Evolutionary conservation across 2,797 vertebrate species (phyloP), one percentile per base, ranked within the genome.

Genomic region (Cossypha caffra): DNA sequence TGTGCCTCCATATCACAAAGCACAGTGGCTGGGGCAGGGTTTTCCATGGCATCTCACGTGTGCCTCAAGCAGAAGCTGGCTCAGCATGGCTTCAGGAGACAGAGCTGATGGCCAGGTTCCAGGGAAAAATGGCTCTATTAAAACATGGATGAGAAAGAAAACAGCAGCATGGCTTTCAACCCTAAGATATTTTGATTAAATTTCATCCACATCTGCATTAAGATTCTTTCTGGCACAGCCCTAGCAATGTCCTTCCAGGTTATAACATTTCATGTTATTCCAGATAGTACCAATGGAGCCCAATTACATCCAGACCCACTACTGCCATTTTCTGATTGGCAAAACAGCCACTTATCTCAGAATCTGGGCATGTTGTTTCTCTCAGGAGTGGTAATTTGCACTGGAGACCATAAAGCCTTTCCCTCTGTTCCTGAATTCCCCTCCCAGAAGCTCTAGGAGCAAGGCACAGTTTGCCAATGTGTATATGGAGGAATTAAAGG

Each of bases 161-260:
- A 55, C 26, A 73, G 51, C 47, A 81, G 33, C 5, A 12, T 16
- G 26, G 33, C 19, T 37, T 48, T 50, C 17, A 37, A 71, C 40
- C 29, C 35, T 87, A 50, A 87, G 77, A 52, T 63, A 55, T 57
- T 93, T 88, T 18, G 9, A 84, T 66, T 82, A 35, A 48, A 67
- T 71, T 59, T 87, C 17, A 54, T 42, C 40, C 52, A 85, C 21
- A 66, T 67, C 28, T 78, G 43, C 16, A 19, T 13, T 51, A 43
- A 63, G 43, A 48, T 35, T 57, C 67, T 51, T 73, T 85, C 81
- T 87, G 81, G 81, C 52, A 89, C 33, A 82, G 26, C 15, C 8
- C 18, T 45, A 24, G 54, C 38, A 28, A 38, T 1, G 4, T 55
- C 31, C 25, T 93, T 94, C 86, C 79, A 88, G 64, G 45, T 64